Percentiles rank a stretch among this genome's conserved stretches.
phyloP scores from a whole-genome alignment of 2,797 vertebrate species.

The Remorina albescens region DNA sequence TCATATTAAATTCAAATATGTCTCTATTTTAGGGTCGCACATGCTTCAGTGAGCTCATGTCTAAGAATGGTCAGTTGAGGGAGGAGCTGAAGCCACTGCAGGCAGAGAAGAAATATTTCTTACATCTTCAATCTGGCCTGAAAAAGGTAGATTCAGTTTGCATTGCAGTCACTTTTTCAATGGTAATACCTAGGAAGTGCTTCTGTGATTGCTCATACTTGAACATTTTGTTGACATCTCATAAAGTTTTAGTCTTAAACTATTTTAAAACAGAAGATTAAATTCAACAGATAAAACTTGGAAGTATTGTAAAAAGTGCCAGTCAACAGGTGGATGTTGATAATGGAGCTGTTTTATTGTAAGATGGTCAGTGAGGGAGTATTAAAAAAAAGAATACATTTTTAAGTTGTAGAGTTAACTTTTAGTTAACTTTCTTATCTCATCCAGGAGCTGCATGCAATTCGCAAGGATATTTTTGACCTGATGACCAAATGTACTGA shows the following conservation, averaged over 20 bases:
- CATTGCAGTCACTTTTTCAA: background rate
- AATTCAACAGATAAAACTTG: background rate
- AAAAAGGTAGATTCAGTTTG: conserved; percentile 2
- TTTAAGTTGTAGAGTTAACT: background rate
- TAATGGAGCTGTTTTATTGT: background rate
- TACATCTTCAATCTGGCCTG: conserved; percentile 10
- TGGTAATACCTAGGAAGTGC: background rate
- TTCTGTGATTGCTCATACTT: background rate
- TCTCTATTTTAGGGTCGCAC: conserved; percentile 12
- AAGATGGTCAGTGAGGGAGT: background rate
- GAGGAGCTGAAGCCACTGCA: conserved; percentile 28
- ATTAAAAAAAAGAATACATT: background rate
- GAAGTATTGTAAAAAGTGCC: background rate
- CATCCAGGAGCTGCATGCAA: conserved; percentile 16
- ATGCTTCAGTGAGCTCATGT: conserved; percentile 25
- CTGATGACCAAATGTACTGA: conserved; percentile 25
- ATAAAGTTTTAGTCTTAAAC: background rate
- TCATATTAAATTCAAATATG: background rate
- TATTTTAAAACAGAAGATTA: background rate
- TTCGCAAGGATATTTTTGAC: conserved; percentile 15
- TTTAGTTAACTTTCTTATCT: conserved; percentile 5
- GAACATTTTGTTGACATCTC: background rate
- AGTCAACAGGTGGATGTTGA: background rate
- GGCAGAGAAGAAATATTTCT: conserved; percentile 31
- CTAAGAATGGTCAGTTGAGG: conserved; percentile 36